These are phyloP conservation scores for Diuraphis noxia DNA, from an alignment of 1,140 invertebrate species.

Conservation along the genomic window DNA sequence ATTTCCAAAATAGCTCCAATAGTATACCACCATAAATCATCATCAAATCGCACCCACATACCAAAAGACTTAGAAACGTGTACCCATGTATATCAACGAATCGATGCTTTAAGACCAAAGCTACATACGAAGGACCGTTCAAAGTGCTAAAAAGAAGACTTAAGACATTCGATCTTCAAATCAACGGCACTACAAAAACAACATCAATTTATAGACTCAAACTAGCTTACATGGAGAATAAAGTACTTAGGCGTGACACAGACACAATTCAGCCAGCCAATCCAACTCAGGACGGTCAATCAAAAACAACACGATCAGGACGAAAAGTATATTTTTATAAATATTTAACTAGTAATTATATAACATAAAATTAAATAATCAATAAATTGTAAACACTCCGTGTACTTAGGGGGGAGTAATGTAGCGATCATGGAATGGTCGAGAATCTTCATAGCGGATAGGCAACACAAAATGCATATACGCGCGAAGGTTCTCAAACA, in stretches of 20 bases:
- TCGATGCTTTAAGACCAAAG: constrained; percentile 26
- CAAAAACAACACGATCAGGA: background rate
- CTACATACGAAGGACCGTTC: constrained; percentile 47
- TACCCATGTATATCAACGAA: constrained; percentile 35
- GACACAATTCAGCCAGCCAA: background rate
- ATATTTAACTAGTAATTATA: background rate
- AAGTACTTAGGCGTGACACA: background rate
- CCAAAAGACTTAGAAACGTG: constrained; percentile 17
- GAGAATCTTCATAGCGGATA: background rate
- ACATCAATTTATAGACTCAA: constrained; percentile 41
- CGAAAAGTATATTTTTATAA: background rate
- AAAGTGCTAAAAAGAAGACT: background rate
- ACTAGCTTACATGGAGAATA: constrained; percentile 23
- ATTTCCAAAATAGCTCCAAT: constrained; percentile 22
- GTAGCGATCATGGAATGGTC: background rate
- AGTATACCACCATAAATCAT: background rate
- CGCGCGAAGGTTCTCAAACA: no score
- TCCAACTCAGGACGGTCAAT: background rate
- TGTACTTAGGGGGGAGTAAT: background rate
- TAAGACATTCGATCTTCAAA: constrained; percentile 33
- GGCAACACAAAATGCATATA: background rate
- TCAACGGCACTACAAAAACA: constrained; percentile 18
- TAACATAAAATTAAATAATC: background rate
- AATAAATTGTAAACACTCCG: background rate
- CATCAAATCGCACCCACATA: constrained; percentile 2